phyloP scores from a whole-genome alignment of 64 coral and sea anemone genomes.

The Cladopsammia gracilis region DNA sequence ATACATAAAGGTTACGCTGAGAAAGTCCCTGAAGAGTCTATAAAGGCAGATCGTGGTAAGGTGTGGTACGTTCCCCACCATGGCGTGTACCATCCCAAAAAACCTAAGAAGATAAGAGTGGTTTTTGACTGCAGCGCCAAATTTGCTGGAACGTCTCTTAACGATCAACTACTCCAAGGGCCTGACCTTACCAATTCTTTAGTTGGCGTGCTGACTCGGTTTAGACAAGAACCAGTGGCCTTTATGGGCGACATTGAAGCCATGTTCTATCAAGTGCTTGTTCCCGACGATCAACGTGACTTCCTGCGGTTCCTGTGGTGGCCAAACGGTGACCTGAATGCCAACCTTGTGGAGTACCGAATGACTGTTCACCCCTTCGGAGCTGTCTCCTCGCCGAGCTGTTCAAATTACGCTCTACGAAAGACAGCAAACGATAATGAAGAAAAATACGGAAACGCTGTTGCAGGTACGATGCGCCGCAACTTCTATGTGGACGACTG shows the following conservation, averaged over 20 bases:
- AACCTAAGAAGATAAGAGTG: constrained; percentile 40
- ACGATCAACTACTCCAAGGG: constrained; percentile 40
- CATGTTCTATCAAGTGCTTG: constrained; percentile 60
- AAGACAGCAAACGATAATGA: not conserved
- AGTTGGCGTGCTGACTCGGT: constrained; percentile 32
- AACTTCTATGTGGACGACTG: constrained; percentile 60
- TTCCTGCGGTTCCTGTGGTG: constrained; percentile 27
- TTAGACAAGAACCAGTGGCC: constrained; percentile 57
- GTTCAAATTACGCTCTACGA: not conserved
- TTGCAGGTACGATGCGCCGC: not conserved
- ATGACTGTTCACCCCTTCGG: constrained; percentile 47
- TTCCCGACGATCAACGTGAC: constrained; percentile 19
- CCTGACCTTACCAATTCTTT: too few species aligned
- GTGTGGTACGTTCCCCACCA: constrained; percentile 35
- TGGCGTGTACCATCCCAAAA: too few species aligned
- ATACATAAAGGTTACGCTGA: not conserved
- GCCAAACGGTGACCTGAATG: constrained; percentile 13
- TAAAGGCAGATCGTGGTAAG: not conserved
- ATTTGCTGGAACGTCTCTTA: constrained; percentile 17
- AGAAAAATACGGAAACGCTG: not conserved
- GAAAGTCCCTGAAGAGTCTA: not conserved
- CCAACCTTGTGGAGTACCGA: not conserved
- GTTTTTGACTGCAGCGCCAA: too few species aligned
- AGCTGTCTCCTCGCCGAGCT: too few species aligned
- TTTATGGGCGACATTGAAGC: constrained; percentile 54